Evolutionary conservation across 1,140 invertebrate species (phyloP).

Genomic region (Drosophila nikananu): DNA sequence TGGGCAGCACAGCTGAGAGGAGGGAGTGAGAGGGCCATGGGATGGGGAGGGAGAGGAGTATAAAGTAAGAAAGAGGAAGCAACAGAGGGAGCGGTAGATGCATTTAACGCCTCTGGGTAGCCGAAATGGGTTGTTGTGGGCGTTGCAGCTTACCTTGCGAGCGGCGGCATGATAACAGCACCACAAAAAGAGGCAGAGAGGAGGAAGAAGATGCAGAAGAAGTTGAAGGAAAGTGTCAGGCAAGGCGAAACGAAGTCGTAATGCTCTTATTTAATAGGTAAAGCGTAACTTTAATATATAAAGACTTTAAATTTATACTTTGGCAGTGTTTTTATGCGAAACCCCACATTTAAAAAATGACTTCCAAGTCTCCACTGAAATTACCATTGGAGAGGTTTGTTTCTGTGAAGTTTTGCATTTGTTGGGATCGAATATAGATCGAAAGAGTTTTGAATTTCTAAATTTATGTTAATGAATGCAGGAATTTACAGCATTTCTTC

Average conservation of each 20-base stretch:
- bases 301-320: background rate
- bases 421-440: background rate
- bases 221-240: slow-evolving; percentile 1
- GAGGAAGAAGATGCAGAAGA: background rate
- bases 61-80: background rate
- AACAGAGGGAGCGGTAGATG: slow-evolving; percentile 21
- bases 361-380: too few species aligned
- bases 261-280: slow-evolving; percentile 9
- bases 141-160: slow-evolving; percentile 52
- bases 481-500: background rate
- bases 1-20: slow-evolving; percentile 36
- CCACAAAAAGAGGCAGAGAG: slow-evolving; percentile 2
- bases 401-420: background rate
- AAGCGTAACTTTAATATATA: background rate
- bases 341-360: background rate
- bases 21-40: background rate
- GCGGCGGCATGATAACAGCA: slow-evolving; percentile 50
- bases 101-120: slow-evolving; percentile 54
- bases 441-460: background rate
- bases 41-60: background rate
- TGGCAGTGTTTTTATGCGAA: background rate
- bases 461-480: background rate
- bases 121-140: slow-evolving; percentile 58
- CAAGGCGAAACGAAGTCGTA: background rate
- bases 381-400: background rate